These are phyloP conservation scores for Lacerta bilineata DNA, from an alignment of 2,797 vertebrate genomes.

Conservation along the genomic window DNA sequence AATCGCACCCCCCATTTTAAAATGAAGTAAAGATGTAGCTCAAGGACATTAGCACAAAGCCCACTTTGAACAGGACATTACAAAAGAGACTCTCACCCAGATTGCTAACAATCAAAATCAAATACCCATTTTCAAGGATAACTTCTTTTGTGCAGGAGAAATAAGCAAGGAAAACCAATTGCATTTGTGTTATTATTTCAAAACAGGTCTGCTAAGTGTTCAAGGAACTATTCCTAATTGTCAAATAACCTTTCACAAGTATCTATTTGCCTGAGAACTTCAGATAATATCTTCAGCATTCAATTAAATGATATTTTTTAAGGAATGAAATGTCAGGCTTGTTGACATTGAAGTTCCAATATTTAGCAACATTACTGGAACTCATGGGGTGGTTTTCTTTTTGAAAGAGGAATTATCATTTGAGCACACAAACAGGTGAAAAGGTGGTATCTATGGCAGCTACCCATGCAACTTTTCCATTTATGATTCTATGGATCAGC, in stretches of 20 bases:
- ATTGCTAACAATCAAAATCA: slow-evolving; percentile 10
- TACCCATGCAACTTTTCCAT: background rate
- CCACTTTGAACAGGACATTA: slow-evolving; percentile 4
- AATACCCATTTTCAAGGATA: slow-evolving; percentile 28
- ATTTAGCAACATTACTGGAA: background rate
- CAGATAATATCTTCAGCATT: background rate
- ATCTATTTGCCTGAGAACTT: background rate
- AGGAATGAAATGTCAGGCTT: background rate
- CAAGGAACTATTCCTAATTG: background rate
- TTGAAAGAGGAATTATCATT: background rate
- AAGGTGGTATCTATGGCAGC: background rate
- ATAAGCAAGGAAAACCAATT: background rate
- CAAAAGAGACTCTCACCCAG: slow-evolving; percentile 29
- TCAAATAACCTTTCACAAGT: background rate
- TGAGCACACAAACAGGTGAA: background rate
- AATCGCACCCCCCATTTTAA: slow-evolving; percentile 11
- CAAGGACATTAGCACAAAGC: background rate
- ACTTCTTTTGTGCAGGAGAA: slow-evolving; percentile 25
- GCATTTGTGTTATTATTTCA: slow-evolving; percentile 4
- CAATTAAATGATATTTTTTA: background rate
- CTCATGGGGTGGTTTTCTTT: too few species aligned
- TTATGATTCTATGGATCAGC: background rate
- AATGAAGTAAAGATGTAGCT: background rate
- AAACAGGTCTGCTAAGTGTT: background rate
- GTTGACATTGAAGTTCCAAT: too few species aligned